Evolutionary conservation across 1,140 invertebrate genomes (phyloP).

Genomic region (Caenorhabditis briggsae): DNA sequence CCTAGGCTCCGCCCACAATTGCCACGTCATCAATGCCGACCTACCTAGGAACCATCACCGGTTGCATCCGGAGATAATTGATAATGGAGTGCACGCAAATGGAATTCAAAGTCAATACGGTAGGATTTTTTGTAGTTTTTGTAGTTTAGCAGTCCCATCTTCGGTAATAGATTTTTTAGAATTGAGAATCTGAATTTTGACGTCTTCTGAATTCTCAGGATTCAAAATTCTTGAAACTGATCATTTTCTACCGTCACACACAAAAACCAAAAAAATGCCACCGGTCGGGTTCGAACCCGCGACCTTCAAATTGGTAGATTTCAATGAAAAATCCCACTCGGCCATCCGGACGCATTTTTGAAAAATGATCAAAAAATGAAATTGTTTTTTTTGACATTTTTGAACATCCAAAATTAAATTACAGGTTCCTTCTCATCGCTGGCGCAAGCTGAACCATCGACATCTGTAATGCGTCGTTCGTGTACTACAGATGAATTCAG

Average conservation of each 20-base stretch:
- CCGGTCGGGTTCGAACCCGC: too few relatives aligned
- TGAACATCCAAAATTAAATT: background rate
- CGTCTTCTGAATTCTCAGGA: too few relatives aligned
- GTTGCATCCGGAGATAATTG: constrained; percentile 28
- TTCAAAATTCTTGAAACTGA: too few relatives aligned
- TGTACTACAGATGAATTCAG: constrained; percentile 36
- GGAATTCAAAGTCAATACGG: constrained; percentile 42
- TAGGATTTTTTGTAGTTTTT: background rate
- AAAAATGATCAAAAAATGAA: background rate
- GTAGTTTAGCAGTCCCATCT: background rate
- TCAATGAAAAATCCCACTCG: too few relatives aligned
- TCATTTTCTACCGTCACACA: too few relatives aligned
- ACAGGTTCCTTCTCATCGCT: constrained; percentile 27
- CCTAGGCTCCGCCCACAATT: constrained; percentile 38
- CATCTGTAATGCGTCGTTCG: constrained; percentile 18
- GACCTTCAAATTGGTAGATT: too few relatives aligned
- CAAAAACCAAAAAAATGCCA: too few relatives aligned
- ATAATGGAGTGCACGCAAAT: constrained; percentile 44
- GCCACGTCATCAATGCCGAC: background rate
- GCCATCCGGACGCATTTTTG: too few relatives aligned
- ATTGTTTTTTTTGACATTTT: background rate
- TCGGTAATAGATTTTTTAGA: too few relatives aligned
- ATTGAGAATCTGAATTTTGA: too few relatives aligned
- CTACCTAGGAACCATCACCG: constrained; percentile 18
- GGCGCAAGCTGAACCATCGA: background rate